Base-by-base conservation (phyloP, 2,888 invertebrate genomes). In the Patella pellucida region DNA sequence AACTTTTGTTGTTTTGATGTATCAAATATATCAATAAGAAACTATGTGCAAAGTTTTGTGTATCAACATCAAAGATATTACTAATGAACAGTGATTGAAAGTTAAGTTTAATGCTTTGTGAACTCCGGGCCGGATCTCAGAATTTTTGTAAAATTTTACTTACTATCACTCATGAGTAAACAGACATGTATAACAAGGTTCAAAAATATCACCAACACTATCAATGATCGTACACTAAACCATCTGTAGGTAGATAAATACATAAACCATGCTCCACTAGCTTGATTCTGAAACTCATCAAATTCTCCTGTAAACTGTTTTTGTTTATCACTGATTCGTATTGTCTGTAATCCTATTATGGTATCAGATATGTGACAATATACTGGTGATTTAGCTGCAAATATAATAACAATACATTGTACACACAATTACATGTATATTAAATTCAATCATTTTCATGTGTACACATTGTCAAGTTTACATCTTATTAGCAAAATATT, bases 281-380 rank as follows among this genome's bases (percentile, higher is more conserved):
- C 97, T 5, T 93, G 88, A 87, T 95, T 93, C 81, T 89, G 86
- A 73, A 87, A 87, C 11, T 81, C 68, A 74, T 89, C 86, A 82
- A 91, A 92, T 71, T 87, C 86, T 16, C 81, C 92, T 69, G 94
- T 93, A 51, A 97, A 94, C n/a, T 95, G 93, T 74, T 94, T 93
- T 88, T 96, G 95, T 0, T 95, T 96, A 11, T 94, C 94, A 88
- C 96, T 97, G 0, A 97, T 96, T 73, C 98, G 93, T 70, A 98
- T 97, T 0, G 97, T 97, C 0, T 96, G 94, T 81, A 98, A 92
- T 0, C 98, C 98, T 89, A 95, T 95, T 7, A 98, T 92, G 0
- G 96, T 94, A 31, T 97, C 95, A 85, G 95, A 95, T 85, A 98
- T 92, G 88, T 97, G 97, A 1, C 95, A 95, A 92, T 97, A 98